Percentiles rank a stretch among this genome's conserved stretches.
Evolutionary conservation across 2,888 invertebrate genomes (phyloP).

Genomic region (Eremobia ochroleuca): DNA sequence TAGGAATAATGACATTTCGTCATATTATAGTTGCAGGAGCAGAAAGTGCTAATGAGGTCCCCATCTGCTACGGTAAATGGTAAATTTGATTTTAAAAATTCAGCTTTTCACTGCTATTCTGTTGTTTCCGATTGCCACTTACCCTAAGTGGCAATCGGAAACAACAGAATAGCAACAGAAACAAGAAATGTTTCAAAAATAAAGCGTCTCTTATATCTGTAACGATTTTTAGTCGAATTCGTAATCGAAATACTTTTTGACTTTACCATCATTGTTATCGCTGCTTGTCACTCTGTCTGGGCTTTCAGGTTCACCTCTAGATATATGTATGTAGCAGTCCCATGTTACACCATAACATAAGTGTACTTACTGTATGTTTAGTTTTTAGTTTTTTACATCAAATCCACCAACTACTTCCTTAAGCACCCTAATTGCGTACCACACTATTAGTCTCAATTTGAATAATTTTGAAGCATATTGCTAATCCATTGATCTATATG

Average conservation of each 20-base stretch:
- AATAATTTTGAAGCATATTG: no score
- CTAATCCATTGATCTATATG: no score
- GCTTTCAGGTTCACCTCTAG: background rate
- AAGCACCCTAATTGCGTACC: no score
- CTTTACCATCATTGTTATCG: background rate
- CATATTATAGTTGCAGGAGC: background rate
- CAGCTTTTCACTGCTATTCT: background rate
- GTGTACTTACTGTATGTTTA: background rate
- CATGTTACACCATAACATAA: background rate
- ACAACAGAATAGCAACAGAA: background rate
- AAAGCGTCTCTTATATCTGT: background rate
- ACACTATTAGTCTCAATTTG: no score
- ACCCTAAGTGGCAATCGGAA: background rate
- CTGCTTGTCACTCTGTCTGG: background rate
- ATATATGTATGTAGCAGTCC: no score
- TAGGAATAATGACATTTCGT: background rate
- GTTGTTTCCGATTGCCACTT: no score
- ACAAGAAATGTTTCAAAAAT: background rate
- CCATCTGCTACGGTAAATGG: background rate
- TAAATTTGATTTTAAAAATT: background rate
- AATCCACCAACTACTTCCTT: background rate
- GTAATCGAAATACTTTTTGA: background rate
- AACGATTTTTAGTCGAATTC: background rate
- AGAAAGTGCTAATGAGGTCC: background rate
- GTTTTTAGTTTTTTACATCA: background rate